These are phyloP conservation scores for Tadarida brasiliensis DNA, from an alignment of 2,797 vertebrate species.

Conservation along the genomic window DNA sequence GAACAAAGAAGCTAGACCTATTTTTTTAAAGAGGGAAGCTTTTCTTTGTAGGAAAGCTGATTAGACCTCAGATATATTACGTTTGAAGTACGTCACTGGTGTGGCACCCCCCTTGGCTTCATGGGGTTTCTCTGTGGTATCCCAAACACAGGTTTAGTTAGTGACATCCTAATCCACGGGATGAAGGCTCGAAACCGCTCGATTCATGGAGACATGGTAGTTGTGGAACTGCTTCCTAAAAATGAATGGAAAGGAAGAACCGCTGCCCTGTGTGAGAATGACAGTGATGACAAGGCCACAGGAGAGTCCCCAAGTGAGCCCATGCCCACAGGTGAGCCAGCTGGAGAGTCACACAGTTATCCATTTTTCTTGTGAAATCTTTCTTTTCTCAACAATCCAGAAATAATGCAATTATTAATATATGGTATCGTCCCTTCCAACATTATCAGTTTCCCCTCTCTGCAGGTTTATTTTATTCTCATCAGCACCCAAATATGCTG, in stretches of 20 bases:
- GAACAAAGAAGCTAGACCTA: neutral
- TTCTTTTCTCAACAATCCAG: neutral
- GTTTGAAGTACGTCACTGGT: neutral
- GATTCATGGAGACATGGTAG: conserved; percentile 94
- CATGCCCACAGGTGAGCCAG: conserved; percentile 94
- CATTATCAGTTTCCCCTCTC: neutral
- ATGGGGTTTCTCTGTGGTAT: neutral
- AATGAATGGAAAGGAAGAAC: conserved; percentile 94
- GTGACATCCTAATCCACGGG: conserved; percentile 93
- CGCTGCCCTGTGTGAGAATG: conserved; percentile 91
- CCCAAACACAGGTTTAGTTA: conserved; percentile 89
- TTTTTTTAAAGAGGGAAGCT: neutral
- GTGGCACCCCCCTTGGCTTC: neutral
- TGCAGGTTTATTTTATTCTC: neutral
- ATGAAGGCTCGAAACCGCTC: conserved; percentile 94
- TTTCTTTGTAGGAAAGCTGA: neutral
- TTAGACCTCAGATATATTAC: rapidly evolving
- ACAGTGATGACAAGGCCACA: conserved; percentile 89
- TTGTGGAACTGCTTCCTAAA: conserved; percentile 92
- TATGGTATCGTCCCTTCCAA: rapidly evolving
- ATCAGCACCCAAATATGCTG: neutral
- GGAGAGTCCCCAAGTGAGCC: conserved; percentile 90
- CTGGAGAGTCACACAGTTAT: rapidly evolving
- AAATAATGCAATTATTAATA: neutral
- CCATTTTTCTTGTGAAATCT: neutral